phyloP scores from a whole-genome alignment of 2,888 invertebrate genomes.

The Plagodis dolabraria region DNA sequence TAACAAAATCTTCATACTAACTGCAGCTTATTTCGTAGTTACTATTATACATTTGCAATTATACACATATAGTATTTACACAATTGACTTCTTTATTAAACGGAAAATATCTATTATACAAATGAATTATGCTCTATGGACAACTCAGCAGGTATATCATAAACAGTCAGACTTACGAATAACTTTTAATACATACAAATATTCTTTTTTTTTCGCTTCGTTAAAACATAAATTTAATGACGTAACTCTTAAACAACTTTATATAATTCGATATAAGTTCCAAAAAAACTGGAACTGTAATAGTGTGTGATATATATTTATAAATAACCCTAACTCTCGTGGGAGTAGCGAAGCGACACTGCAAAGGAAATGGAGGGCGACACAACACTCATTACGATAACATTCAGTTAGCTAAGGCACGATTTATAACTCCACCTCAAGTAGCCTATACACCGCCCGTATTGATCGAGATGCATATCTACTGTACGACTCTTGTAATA shows the following conservation, averaged over 20 bases:
- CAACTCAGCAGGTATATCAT: too few species aligned
- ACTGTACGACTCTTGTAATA: too few species aligned
- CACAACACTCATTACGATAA: conserved; percentile 53
- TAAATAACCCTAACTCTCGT: conserved; percentile 1
- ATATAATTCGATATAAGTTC: conserved; percentile 33
- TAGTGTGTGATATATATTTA: conserved; percentile 14
- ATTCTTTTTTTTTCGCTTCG: too few species aligned
- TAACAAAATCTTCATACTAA: too few species aligned
- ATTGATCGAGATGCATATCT: not conserved
- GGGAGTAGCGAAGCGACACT: conserved; percentile 7
- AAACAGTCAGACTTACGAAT: too few species aligned
- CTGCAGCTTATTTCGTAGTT: too few species aligned
- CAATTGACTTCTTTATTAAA: too few species aligned
- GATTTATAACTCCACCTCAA: conserved; percentile 57
- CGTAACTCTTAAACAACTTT: conserved; percentile 8
- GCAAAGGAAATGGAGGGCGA: conserved; percentile 46
- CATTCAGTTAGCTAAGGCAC: conserved; percentile 70
- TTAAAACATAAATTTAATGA: not conserved
- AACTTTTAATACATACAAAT: too few species aligned
- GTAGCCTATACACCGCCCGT: conserved; percentile 4
- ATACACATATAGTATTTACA: too few species aligned
- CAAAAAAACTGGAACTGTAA: conserved; percentile 22
- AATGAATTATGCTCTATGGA: too few species aligned
- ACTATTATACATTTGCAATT: too few species aligned
- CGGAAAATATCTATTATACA: too few species aligned